A percentile compares a stretch with the other conserved stretches of the same genome.
phyloP scores from a whole-genome alignment of 2,888 invertebrate species.

The Busseola fusca region DNA sequence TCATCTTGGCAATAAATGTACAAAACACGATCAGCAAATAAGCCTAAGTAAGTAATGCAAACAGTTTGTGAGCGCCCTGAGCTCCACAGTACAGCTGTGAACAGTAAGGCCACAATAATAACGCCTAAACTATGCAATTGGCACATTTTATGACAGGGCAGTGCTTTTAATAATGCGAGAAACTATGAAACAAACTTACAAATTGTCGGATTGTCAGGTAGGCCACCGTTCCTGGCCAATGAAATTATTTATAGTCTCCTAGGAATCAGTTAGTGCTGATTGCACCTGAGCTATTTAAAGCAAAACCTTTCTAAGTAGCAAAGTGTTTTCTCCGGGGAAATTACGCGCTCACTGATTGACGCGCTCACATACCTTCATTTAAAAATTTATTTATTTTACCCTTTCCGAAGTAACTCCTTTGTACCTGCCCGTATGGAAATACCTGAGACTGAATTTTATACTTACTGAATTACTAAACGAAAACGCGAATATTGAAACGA shows the following conservation, averaged over 20 bases:
- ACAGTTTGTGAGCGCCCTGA: constrained; percentile 46
- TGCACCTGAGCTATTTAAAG: constrained; percentile 25
- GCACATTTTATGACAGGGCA: background rate
- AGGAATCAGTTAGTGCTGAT: constrained; percentile 12
- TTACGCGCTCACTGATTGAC: constrained; percentile 53
- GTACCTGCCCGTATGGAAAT: constrained; percentile 33
- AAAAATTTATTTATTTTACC: constrained; percentile 53
- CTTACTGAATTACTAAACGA: constrained; percentile 35
- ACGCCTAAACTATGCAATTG: background rate
- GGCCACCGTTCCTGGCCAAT: background rate
- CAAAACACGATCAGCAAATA: constrained; percentile 64
- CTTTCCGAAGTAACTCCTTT: constrained; percentile 43
- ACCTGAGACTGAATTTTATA: constrained; percentile 27
- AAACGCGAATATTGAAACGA: background rate
- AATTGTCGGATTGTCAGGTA: too few species aligned
- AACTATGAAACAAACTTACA: background rate
- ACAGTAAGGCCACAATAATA: constrained; percentile 17
- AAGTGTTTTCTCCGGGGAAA: constrained; percentile 53
- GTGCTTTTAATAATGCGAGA: background rate
- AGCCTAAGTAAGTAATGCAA: constrained; percentile 62
- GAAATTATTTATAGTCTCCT: background rate
- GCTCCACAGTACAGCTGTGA: constrained; percentile 21
- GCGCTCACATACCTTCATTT: constrained; percentile 46
- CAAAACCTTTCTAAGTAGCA: constrained; percentile 17
- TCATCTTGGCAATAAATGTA: constrained; percentile 56